phyloP scores from a whole-genome alignment of 2,113 vertebrate genomes.

The Charadrius vociferus region DNA sequence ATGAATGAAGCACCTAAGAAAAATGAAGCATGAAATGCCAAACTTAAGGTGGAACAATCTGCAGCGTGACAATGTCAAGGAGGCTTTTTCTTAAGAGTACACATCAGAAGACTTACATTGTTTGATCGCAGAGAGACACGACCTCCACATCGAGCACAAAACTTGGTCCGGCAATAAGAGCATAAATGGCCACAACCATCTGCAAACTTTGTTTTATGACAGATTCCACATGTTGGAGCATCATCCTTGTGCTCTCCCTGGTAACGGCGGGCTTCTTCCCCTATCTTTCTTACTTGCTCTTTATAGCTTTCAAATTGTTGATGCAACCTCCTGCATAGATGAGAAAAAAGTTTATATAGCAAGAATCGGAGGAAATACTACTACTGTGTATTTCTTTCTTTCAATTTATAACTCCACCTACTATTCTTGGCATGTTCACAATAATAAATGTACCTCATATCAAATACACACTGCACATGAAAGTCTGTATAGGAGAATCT shows the following conservation, averaged over 20 bases:
- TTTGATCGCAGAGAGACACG: conserved; percentile 96
- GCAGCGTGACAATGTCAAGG: background rate
- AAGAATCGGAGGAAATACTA: background rate
- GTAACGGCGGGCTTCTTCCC: conserved; percentile 91
- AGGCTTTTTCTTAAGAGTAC: background rate
- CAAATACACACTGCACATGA: background rate
- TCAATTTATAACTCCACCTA: background rate
- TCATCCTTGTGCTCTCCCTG: conserved; percentile 95
- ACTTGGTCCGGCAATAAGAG: conserved; percentile 98
- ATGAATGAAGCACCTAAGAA: background rate
- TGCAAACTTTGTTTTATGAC: conserved; percentile 97
- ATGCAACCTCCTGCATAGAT: conserved; percentile 89
- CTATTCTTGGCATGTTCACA: background rate
- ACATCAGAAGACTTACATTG: conserved; percentile 85
- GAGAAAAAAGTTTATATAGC: conserved; percentile 60
- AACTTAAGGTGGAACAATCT: background rate
- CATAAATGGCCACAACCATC: conserved; percentile 97
- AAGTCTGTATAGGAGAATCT: background rate
- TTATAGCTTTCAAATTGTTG: conserved; percentile 99
- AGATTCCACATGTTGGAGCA: conserved; percentile 96
- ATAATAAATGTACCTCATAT: background rate
- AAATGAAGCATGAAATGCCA: conserved; percentile 11
- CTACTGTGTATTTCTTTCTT: background rate
- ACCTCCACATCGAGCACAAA: conserved; percentile 95
- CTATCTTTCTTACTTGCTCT: conserved; percentile 96